A percentile compares a stretch with the other conserved stretches of the same genome.
phyloP scores from a whole-genome alignment of 1,140 invertebrate species.

The Ceratosolen solmsi region DNA sequence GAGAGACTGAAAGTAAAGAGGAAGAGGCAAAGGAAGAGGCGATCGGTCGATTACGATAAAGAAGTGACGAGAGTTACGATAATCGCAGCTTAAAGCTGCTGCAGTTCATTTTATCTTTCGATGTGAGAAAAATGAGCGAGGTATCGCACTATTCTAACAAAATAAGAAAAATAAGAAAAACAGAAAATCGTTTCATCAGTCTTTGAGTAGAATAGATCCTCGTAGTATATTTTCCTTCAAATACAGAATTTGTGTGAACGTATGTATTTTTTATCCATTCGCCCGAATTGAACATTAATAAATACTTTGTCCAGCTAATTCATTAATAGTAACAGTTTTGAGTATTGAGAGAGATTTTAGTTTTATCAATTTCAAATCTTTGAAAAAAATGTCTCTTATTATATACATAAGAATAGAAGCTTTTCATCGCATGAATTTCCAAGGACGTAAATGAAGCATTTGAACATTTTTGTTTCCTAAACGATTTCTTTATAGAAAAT shows the following conservation, averaged over 20 bases:
- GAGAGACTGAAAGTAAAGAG: neutral
- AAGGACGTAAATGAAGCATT: too few relatives aligned
- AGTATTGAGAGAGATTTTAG: conserved; percentile 22
- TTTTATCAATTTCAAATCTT: conserved; percentile 15
- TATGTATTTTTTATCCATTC: conserved; percentile 11
- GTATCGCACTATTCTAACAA: neutral
- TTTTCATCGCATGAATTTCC: too few relatives aligned
- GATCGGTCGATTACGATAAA: conserved; percentile 50
- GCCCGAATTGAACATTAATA: neutral
- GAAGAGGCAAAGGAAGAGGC: neutral
- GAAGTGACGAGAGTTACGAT: conserved; percentile 53
- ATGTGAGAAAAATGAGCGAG: conserved; percentile 45
- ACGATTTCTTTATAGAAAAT: too few relatives aligned
- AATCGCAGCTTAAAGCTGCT: conserved; percentile 28
- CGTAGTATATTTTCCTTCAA: too few relatives aligned
- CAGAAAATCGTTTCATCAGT: too few relatives aligned
- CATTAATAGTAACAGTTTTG: conserved; percentile 30
- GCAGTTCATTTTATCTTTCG: neutral
- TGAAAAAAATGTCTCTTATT: conserved; percentile 19
- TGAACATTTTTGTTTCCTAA: too few relatives aligned
- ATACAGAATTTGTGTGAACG: neutral
- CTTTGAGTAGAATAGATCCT: too few relatives aligned
- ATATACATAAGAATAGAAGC: too few relatives aligned
- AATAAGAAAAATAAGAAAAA: too few relatives aligned
- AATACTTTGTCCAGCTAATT: conserved; percentile 15